Base-by-base conservation (phyloP, 2,797 vertebrate genomes). In the Pipistrellus nathusii region DNA sequence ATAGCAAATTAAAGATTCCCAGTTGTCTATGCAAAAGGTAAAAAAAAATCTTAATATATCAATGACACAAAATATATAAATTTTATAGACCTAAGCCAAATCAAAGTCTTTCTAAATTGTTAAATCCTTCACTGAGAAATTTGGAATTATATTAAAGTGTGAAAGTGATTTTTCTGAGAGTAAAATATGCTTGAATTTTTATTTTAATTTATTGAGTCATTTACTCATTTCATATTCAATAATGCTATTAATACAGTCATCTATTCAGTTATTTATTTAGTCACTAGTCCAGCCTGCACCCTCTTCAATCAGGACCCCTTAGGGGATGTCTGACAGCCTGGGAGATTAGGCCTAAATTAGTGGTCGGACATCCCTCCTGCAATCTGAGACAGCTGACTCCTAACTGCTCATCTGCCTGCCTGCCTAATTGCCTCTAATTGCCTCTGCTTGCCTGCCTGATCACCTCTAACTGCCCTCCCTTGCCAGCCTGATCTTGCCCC, bases 1-100 rank as follows among this genome's bases (percentile, higher is more conserved):
- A 48, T 86, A 20, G 4, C 59, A 95, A 88, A 95, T 96, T 88
- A 97, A 97, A 91, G 75, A 91, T 89, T 95, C 38, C 53, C 75
- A 96, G 94, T 96, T 84, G 41, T 96, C 81, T 95, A 97, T 91
- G 96, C 68, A 96, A 96, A 97, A 94, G 32, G 38, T 82, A 64
- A 90, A 93, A 94, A 89, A 93, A 90, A 75, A 46, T 71, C 20
- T 76, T 77, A 84, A 64, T 95, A 85, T 5, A 27, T 69, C 18
- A 81, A 25, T 48, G 68, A 38, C 14, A 86, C 55, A 92, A 91
- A 80, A 86, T 81, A 76, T 46, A 68, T 59, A n/a, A 87, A 76
- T 72, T 91, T 53, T 77, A 85, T 82, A 75, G 14, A 20, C 27
- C 2, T 69, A 76, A 81, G 30, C 59, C 32, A 86, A 82, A 88